phyloP scores from a whole-genome alignment of 2,797 vertebrate species.

The Luscinia megarhynchos region DNA sequence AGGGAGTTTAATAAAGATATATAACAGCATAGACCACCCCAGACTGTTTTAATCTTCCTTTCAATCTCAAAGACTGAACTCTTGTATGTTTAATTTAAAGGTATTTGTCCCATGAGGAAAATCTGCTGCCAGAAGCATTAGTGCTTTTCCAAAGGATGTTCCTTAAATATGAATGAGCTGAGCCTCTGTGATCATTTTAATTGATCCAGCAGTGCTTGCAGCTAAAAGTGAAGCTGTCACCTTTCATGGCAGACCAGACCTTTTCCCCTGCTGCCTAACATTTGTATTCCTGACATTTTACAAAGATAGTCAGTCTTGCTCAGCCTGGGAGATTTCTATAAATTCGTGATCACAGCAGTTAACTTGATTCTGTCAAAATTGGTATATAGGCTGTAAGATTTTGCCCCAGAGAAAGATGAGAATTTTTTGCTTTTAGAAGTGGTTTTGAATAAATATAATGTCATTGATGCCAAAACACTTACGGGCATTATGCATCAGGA shows the following conservation, averaged over 20 bases:
- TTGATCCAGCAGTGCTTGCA: neutral
- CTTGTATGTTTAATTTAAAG: constrained; percentile 21
- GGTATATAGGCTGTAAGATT: neutral
- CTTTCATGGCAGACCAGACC: neutral
- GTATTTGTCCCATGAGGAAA: constrained; percentile 6
- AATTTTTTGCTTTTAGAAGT: neutral
- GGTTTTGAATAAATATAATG: neutral
- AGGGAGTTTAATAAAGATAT: neutral
- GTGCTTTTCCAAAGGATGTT: neutral
- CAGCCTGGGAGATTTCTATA: neutral
- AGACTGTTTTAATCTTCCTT: constrained; percentile 27
- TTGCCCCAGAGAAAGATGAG: neutral
- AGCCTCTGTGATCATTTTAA: neutral
- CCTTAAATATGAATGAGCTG: neutral
- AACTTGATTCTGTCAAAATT: neutral
- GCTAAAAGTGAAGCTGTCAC: neutral
- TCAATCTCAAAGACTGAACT: constrained; percentile 2
- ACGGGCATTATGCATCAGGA: accelerated
- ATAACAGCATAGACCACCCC: neutral
- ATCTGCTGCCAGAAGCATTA: constrained; percentile 16
- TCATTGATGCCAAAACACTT: neutral
- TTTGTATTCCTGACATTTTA: neutral
- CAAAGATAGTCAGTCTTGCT: neutral
- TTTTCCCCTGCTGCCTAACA: neutral
- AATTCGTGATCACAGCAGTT: neutral